Evolutionary conservation across 2,797 vertebrate genomes (phyloP), one percentile per base, ranked within the genome.

Genomic region (Distichodus sexfasciatus): DNA sequence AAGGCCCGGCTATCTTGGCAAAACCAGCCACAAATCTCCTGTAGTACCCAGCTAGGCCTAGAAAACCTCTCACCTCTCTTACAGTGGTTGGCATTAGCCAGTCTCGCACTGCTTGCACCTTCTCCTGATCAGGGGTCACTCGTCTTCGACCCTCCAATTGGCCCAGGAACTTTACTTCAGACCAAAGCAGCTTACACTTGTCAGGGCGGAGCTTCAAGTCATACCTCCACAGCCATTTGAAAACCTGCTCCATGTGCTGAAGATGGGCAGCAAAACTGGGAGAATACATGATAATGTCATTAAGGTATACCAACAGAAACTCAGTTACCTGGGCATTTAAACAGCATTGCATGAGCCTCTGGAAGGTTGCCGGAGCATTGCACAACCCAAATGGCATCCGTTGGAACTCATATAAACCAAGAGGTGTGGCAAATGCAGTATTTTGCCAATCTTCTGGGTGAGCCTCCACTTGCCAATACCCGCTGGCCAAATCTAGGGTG

Each of bases 231-330:
- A 74, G 17, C 0, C n/a, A 0, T 7, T 57, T 21, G 3, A 44
- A 71, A 4, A 79, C 74, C 0, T 51, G 12, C 0, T 74, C 67
- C 4, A 75, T 1, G 2, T 78, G 69, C 1, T 24, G 10, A 6
- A 73, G 12, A 9, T 79, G 63, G 0, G 70, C 11, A 0, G 24
- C 3, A 14, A 79, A 72, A 31, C 71, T 35, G 0, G 24, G 11
- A 2, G 71, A 76, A 9, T 55, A 67, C 0, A 79, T 60, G 43
- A 69, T 69, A 0, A 79, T 54, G 6, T 74, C 63, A 55, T 65
- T 71, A 11, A 62, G 9, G 11, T 33, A 75, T 0, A 79, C 40
- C 2, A 76, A 28, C 2, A 67, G n/a, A n/a, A n/a, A n/a, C n/a
- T 79, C 36, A 4, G 48, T 1, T 0, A 76, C 29, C 0, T 63